Conservation (phyloP, 92 coral and sea anemone species). For the Siderastrea siderea region DNA sequence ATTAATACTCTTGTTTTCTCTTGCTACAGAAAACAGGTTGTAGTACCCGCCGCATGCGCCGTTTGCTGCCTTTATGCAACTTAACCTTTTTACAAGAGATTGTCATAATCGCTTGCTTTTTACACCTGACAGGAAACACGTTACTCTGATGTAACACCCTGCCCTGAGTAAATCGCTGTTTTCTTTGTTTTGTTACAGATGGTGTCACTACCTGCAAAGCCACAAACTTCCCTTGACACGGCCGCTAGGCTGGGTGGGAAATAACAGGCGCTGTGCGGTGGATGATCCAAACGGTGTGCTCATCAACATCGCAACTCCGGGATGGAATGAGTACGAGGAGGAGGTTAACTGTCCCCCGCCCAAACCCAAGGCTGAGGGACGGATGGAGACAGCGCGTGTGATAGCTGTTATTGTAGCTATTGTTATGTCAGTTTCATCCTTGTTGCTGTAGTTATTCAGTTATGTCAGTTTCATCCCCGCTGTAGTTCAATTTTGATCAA, state of each 20-base stretch:
- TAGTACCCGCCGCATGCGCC: too few species aligned
- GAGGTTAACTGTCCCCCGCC: conserved; percentile 47
- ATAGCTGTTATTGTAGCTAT: neutral
- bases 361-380: conserved; percentile 2
- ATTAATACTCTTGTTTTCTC: too few species aligned
- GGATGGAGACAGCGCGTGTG: neutral
- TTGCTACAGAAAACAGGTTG: too few species aligned
- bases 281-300: conserved; percentile 62
- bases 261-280: conserved; percentile 47
- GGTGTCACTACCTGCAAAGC: conserved; percentile 52
- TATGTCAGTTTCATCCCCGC: neutral
- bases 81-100: too few species aligned
- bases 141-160: too few species aligned
- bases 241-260: conserved; percentile 37
- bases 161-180: too few species aligned
- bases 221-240: conserved; percentile 39
- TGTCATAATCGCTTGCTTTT: too few species aligned
- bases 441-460: too few species aligned
- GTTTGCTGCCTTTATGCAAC: too few species aligned
- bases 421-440: neutral
- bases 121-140: too few species aligned
- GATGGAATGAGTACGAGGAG: conserved; percentile 64
- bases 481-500: neutral
- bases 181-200: conserved; percentile 11
- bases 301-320: conserved; percentile 60